These are phyloP conservation scores for Thecocarcelia acutangulata DNA, from an alignment of 2,888 invertebrate species.

Conservation along the genomic window DNA sequence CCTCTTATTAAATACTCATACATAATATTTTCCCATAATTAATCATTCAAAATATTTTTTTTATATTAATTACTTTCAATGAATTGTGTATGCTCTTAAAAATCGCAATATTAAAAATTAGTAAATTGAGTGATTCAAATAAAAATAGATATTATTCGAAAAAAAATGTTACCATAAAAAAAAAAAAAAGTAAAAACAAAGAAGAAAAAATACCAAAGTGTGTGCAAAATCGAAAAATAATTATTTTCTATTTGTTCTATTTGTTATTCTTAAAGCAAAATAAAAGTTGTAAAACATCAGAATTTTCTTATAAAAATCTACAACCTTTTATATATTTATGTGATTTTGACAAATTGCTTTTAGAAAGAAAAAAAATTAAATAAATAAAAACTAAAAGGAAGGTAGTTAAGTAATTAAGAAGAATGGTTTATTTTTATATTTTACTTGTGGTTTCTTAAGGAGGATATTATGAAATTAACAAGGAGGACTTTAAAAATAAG, in stretches of 20 bases:
- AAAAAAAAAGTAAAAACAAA: too few relatives aligned
- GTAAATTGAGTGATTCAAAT: constrained; percentile 22
- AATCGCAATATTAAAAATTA: constrained; percentile 43
- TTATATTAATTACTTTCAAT: constrained; percentile 67
- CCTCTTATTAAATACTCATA: constrained; percentile 64
- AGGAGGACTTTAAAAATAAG: constrained; percentile 54
- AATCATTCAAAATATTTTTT: constrained; percentile 64
- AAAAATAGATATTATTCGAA: neutral
- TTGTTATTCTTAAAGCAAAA: neutral
- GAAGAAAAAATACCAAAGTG: neutral
- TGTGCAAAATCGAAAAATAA: too few relatives aligned
- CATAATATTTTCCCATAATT: constrained; percentile 65
- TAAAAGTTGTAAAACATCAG: constrained; percentile 55
- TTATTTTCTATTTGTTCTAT: too few relatives aligned
- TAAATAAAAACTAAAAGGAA: too few relatives aligned
- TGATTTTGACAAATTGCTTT: constrained; percentile 60
- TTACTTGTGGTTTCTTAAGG: constrained; percentile 35
- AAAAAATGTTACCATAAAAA: constrained; percentile 15
- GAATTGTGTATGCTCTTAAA: constrained; percentile 73
- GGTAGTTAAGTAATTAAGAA: constrained; percentile 9
- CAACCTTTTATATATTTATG: constrained; percentile 58
- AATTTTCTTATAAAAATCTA: constrained; percentile 67
- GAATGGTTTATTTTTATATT: constrained; percentile 51
- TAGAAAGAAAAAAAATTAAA: constrained; percentile 64
- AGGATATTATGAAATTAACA: constrained; percentile 65